Base-by-base conservation (phyloP, 2,888 invertebrate species). In the Vandiemenella viatica region DNA sequence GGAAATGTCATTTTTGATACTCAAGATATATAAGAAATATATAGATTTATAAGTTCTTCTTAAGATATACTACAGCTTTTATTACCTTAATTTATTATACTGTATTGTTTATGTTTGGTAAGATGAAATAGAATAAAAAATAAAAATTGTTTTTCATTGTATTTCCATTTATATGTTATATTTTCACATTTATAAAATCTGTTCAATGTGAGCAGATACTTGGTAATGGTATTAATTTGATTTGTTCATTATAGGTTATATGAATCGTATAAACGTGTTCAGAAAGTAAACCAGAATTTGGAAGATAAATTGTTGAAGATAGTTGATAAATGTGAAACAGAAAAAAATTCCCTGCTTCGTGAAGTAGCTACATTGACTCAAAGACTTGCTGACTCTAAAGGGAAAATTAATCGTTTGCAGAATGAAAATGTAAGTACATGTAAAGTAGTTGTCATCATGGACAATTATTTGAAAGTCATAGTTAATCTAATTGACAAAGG, bases 261-360 rank as follows among this genome's bases (percentile, higher is more conserved):
- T 68, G 93, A 95, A 63, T 90, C 91, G 48, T 91, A 95, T 63
- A 88, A 89, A 64, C 79, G 90, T 61, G 82, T 95, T 50, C 93
- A 93, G 67, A 89, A 87, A 68, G 81, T 95, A 38, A 95, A 95
- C 69, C 92, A 93, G 72, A 86, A 83, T 58, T 73, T 95, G 58
- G 95, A 95, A 71, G 95, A 95, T 65, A 95, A 93, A 65, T 69
- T 95, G 53, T 70, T 95, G 52, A 87, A 85, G 67, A 77, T 93
- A 66, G 93, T 93, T 5, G 91, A 92, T 68, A 82, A 86, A 61
- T 89, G 86, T 72, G 87, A 92, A 65, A 82, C 83, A 47, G 93
- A 93, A 64, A 89, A 92, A 65, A 80, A 78, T 58, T 79, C 83
- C 58, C 71, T 92, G 56, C 87, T 89, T 41, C 83, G 84, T 67